Evolutionary conservation across 2,888 invertebrate genomes (phyloP).

Genomic region (Hirtodrosophila duncani): DNA sequence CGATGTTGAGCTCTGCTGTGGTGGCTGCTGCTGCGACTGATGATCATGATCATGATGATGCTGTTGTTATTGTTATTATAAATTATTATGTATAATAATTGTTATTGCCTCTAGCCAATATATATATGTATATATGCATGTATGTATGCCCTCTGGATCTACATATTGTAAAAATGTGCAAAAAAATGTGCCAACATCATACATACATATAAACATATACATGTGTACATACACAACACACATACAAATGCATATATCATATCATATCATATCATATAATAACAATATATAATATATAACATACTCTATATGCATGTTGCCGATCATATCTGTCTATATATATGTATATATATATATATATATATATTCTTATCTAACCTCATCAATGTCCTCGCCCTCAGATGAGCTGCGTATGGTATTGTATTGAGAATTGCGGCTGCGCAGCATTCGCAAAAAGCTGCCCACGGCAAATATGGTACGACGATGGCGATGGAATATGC

Average conservation of each 20-base stretch:
- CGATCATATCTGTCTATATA: not conserved
- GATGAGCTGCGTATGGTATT: slow-evolving; percentile 83
- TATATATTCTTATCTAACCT: slow-evolving; percentile 76
- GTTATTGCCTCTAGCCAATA: slow-evolving; percentile 15
- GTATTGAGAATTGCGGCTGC: slow-evolving; percentile 86
- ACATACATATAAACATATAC: slow-evolving; percentile 8
- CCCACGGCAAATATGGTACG: slow-evolving; percentile 87
- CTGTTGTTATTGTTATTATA: no score
- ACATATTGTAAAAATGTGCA: slow-evolving; percentile 17
- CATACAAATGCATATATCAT: slow-evolving; percentile 17
- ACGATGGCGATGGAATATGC: slow-evolving; percentile 87
- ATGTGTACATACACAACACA: slow-evolving; percentile 15
- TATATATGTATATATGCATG: slow-evolving; percentile 7
- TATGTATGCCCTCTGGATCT: not conserved
- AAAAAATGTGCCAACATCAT: slow-evolving; percentile 19
- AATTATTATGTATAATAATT: no score
- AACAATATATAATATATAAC: not conserved
- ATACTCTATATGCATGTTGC: not conserved
- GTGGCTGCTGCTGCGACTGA: slow-evolving; percentile 1
- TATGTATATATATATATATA: slow-evolving; percentile 17
- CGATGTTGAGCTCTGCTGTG: no score
- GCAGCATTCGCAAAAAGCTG: slow-evolving; percentile 86
- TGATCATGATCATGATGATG: slow-evolving; percentile 8
- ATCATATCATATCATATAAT: not conserved
- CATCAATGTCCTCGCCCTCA: slow-evolving; percentile 78